Conservation (phyloP, 2,888 invertebrate species). For the Drosophila subsilvestris region DNA sequence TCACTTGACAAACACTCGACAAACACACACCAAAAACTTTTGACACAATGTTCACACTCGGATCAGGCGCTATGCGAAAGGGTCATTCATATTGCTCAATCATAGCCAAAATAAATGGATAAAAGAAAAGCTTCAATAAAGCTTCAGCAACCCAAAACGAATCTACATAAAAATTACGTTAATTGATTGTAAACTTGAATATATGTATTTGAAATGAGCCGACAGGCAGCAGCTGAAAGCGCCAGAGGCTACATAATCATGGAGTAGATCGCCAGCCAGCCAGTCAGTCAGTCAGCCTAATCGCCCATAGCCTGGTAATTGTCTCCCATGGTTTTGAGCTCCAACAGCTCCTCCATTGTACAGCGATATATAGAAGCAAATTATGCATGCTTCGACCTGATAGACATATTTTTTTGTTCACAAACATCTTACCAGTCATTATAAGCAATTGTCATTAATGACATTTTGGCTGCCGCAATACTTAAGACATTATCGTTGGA, state of each 20-base stretch:
- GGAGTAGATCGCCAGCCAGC: constrained; percentile 14
- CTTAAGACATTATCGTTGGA: constrained; percentile 59
- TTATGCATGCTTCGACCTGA: constrained; percentile 61
- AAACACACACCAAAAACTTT: neutral
- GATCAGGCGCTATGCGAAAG: neutral
- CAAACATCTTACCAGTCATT: constrained; percentile 67
- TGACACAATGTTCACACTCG: constrained; percentile 12
- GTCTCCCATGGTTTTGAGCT: constrained; percentile 45
- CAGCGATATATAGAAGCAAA: constrained; percentile 48
- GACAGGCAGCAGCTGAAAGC: constrained; percentile 17
- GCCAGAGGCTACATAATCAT: constrained; percentile 12
- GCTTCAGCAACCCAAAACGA: constrained; percentile 34
- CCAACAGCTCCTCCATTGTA: constrained; percentile 32
- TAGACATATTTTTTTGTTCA: constrained; percentile 28
- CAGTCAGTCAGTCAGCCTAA: constrained; percentile 5
- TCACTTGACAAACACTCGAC: constrained; percentile 5
- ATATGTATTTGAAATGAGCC: constrained; percentile 50
- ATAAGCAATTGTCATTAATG: constrained; percentile 79
- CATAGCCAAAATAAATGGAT: constrained; percentile 3
- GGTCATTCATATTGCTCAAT: constrained; percentile 2
- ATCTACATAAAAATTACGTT: constrained; percentile 58
- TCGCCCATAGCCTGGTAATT: constrained; percentile 41
- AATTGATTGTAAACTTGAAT: constrained; percentile 64
- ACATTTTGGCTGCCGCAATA: constrained; percentile 72
- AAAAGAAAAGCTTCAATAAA: constrained; percentile 28